Conservation (phyloP, 2,888 invertebrate species). For the Zele albiditarsus region DNA sequence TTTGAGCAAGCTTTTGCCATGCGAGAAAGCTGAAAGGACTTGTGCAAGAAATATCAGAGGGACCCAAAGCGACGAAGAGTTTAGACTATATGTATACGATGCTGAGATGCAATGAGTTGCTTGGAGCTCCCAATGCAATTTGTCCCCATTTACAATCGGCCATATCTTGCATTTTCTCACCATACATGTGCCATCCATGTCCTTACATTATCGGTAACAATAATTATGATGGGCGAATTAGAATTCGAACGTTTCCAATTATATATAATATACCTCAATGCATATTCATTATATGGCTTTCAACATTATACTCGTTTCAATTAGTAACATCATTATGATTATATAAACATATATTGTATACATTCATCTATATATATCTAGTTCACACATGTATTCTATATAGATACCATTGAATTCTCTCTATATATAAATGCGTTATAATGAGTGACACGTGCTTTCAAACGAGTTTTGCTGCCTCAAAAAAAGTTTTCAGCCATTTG, state of each 20-base stretch:
- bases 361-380: too few relatives aligned
- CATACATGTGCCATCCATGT: background rate
- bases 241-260: too few relatives aligned
- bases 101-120: background rate
- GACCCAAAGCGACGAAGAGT: slow-evolving; percentile 48
- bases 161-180: background rate
- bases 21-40: slow-evolving; percentile 40
- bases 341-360: too few relatives aligned
- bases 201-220: background rate
- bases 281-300: too few relatives aligned
- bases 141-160: background rate
- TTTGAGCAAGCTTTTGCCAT: slow-evolving; percentile 56
- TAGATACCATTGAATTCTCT: background rate
- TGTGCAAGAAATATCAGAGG: slow-evolving; percentile 50
- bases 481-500: slow-evolving; percentile 58
- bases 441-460: slow-evolving; percentile 64
- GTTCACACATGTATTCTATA: background rate
- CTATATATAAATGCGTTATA: slow-evolving; percentile 55
- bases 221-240: background rate
- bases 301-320: too few relatives aligned
- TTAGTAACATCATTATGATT: too few relatives aligned
- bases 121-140: background rate
- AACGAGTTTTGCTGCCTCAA: slow-evolving; percentile 64
- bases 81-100: background rate
- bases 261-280: too few relatives aligned